Conservation (phyloP, 2,797 vertebrate genomes). For the Luscinia luscinia region DNA sequence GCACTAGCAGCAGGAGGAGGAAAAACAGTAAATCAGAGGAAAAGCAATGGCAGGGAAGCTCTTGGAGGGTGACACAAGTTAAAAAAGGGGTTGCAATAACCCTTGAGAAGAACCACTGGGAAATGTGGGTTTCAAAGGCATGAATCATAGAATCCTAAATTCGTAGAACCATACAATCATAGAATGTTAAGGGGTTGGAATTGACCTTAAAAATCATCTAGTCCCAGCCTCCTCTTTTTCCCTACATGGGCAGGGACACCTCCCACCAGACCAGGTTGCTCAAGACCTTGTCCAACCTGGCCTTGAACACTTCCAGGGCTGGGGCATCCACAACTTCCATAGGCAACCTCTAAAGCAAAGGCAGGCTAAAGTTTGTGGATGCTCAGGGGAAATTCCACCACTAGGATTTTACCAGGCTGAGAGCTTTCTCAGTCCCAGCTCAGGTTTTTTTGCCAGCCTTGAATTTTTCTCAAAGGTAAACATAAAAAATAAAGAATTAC, state of each 20-base stretch:
- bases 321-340: neutral
- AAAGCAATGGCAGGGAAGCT: neutral
- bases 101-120: neutral
- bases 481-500: too few relatives aligned
- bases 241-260: rapidly evolving
- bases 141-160: neutral
- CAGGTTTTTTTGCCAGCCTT: too few relatives aligned
- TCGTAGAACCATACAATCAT: rapidly evolving
- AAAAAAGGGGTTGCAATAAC: neutral
- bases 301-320: neutral
- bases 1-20: neutral
- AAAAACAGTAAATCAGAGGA: conserved; percentile 15
- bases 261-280: neutral
- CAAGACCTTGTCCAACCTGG: neutral
- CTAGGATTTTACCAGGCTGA: too few relatives aligned
- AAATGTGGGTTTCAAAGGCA: rapidly evolving
- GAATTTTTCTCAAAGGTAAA: too few relatives aligned
- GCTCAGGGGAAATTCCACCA: too few relatives aligned
- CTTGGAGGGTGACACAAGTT: neutral
- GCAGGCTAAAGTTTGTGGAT: neutral
- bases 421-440: too few relatives aligned
- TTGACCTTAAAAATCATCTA: neutral
- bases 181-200: neutral
- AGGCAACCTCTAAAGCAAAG: neutral
- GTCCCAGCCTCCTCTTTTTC: neutral